Evolutionary conservation across 2,888 invertebrate genomes (phyloP).

Genomic region (Tubulanus polymorphus): DNA sequence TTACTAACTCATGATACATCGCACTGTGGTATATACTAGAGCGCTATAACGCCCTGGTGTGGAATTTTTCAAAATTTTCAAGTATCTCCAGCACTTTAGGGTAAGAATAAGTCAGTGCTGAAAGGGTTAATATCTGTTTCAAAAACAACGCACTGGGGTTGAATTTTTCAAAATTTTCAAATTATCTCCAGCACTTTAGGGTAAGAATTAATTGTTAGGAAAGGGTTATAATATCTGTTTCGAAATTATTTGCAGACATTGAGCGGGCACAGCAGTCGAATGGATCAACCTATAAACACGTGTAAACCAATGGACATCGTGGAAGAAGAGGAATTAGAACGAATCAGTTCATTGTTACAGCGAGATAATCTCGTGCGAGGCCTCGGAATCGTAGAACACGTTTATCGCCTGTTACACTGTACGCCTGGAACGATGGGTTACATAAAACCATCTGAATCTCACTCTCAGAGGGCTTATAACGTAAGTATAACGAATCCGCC

Average conservation of each 20-base stretch:
- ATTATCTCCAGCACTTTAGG: no score
- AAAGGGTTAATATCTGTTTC: not conserved
- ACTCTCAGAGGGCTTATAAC: not conserved
- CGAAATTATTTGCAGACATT: no score
- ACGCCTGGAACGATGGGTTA: slow-evolving; percentile 49
- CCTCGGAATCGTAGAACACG: slow-evolving; percentile 51
- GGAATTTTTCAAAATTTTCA: no score
- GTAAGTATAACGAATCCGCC: not conserved
- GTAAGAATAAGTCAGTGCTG: no score
- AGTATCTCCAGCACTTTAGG: no score
- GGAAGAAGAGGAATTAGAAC: slow-evolving; percentile 51
- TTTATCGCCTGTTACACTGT: slow-evolving; percentile 48
- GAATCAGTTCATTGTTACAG: slow-evolving; percentile 49
- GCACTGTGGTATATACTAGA: no score
- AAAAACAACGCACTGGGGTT: not conserved
- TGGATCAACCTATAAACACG: slow-evolving; percentile 41
- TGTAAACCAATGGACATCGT: slow-evolving; percentile 47
- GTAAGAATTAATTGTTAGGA: not conserved
- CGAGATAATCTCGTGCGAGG: slow-evolving; percentile 52
- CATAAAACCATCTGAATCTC: slow-evolving; percentile 16
- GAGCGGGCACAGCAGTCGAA: no score
- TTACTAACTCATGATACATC: no score
- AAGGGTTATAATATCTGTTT: no score
- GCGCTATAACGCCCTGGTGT: no score
- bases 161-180: no score